Base-by-base conservation (phyloP, 2,888 invertebrate genomes). In the Apodemia zela region DNA sequence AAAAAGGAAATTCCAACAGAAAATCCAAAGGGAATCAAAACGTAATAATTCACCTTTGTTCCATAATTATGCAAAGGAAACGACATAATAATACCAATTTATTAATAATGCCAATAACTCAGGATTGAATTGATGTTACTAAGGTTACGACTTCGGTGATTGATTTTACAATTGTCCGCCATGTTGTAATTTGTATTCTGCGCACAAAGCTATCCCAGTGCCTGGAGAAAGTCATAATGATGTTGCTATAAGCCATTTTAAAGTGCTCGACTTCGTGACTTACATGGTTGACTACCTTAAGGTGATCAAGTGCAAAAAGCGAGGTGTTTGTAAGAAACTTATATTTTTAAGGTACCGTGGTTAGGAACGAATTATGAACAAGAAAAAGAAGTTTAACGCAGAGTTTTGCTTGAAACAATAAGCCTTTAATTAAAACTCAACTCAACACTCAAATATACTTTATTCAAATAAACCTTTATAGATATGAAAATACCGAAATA, bases 141-240 rank as follows among this genome's bases (percentile, higher is more conserved):
- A 54, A 63, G 64, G 61, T 65, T 68, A 64, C 61, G 64, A 65
- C 63, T 29, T 62, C 38, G 38, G 51, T 54, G 62, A 68, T 70
- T 62, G 62, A 65, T 66, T 70, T 68, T 64, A 68, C 66, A 66
- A 71, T 67, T 68, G 70, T 54, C 68, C 67, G 64, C 64, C 69
- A 69, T 70, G 66, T 63, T 58, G 45, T 69, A 67, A 71, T 71
- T 69, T 64, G 68, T 67, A 64, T 66, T 67, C 65, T 63, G 66
- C 66, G 58, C 66, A 61, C 63, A 68, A 66, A 69, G 69, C 65
- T n/a, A 45, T 45, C n/a, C 58, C 47, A 59, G 21, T 47, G 35
- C 54, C 35, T 6, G 33, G 59, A 66, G 62, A 64, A 61, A 64
- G 57, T 60, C 51, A 35, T 60, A 60, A 47, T 38, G 25, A 25